phyloP scores from a whole-genome alignment of 2,113 vertebrate genomes.

The Gallinago media region DNA sequence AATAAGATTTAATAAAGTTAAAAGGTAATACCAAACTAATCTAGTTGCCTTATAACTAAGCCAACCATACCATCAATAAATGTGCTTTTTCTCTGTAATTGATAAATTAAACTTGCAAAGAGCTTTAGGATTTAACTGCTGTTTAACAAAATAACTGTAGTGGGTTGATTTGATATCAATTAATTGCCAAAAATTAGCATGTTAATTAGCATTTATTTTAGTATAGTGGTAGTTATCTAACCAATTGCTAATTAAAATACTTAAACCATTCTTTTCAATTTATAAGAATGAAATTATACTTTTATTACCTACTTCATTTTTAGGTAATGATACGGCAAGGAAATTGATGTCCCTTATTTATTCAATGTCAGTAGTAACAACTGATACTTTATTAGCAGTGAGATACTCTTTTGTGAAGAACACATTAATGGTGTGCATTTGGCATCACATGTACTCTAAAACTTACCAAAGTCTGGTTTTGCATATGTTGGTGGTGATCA shows the following conservation, averaged over 20 bases:
- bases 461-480: neutral
- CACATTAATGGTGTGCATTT: neutral
- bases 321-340: neutral
- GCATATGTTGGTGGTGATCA: accelerated
- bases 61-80: slow-evolving; percentile 46
- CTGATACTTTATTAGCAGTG: neutral
- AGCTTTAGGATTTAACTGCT: slow-evolving; percentile 52
- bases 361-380: neutral
- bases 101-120: slow-evolving; percentile 64
- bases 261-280: slow-evolving; percentile 48
- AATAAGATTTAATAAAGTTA: slow-evolving; percentile 49
- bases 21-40: slow-evolving; percentile 59
- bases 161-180: slow-evolving; percentile 68
- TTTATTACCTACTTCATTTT: slow-evolving; percentile 42
- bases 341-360: slow-evolving; percentile 25
- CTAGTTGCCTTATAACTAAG: slow-evolving; percentile 60
- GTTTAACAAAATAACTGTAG: slow-evolving; percentile 61
- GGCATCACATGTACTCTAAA: neutral
- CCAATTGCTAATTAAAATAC: slow-evolving; percentile 64
- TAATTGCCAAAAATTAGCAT: slow-evolving; percentile 72
- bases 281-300: slow-evolving; percentile 24
- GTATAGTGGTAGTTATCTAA: slow-evolving; percentile 48
- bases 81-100: slow-evolving; percentile 44
- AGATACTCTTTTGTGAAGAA: neutral
- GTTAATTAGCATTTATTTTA: slow-evolving; percentile 75